Conservation (phyloP, 2,113 vertebrate genomes). For the Psophia crepitans region DNA sequence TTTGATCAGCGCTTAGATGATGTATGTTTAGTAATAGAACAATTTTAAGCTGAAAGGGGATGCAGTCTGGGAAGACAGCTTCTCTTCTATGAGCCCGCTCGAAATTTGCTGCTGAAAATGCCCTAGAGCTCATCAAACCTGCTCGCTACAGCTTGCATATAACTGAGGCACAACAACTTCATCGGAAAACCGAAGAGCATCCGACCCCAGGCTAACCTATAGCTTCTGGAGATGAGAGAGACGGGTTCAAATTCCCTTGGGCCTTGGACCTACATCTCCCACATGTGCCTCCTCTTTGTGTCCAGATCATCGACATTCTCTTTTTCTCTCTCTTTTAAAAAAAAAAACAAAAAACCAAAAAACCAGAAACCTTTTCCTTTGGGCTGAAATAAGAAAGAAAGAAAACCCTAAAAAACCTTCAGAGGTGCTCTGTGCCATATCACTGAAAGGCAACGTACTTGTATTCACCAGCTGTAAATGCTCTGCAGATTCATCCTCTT, state of each 20-base stretch:
- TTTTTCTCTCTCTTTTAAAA: neutral
- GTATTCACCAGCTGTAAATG: neutral
- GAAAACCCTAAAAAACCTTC: neutral
- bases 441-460: neutral
- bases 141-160: neutral
- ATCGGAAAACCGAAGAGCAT: neutral
- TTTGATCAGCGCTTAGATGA: constrained; percentile 8
- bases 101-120: neutral
- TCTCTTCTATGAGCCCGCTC: neutral
- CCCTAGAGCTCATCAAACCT: neutral
- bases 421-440: neutral
- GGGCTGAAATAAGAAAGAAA: neutral
- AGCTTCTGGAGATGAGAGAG: neutral
- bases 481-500: constrained; percentile 14
- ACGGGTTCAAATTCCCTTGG: neutral
- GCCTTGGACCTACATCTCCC: neutral
- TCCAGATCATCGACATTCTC: neutral
- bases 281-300: neutral
- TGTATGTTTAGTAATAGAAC: neutral
- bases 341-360: too few species aligned
- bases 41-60: neutral
- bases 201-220: neutral
- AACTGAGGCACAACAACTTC: neutral
- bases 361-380: neutral
- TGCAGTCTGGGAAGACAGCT: neutral